Base-by-base conservation (phyloP, 2,113 vertebrate species). In the Turdus rufiventris region DNA sequence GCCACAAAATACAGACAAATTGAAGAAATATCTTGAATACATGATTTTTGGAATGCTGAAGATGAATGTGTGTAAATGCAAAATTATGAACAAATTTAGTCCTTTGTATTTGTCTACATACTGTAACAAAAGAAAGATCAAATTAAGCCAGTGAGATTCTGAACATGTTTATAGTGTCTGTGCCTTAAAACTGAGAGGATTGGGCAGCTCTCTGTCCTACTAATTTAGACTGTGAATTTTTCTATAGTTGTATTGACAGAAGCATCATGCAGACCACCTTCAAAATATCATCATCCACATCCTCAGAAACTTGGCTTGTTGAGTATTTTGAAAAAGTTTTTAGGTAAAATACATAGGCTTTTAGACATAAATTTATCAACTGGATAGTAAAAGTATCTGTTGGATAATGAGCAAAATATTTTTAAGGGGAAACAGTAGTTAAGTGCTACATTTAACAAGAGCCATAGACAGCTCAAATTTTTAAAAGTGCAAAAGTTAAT, bases 1-100 rank as follows among this genome's bases (percentile, higher is more conserved):
- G 73, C 54, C 14, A 23, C 94, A 71, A 85, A 96, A 96, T 82
- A 86, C 38, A 86, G 78, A 79, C 81, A 93, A 83, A 70, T 53
- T 85, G 43, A 91, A 84, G 43, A 91, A 93, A 84, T 78, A 45
- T 28, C 47, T 84, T 82, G 73, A 88, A 81, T 85, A 20, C 24
- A 4, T 78, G 57, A 56, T 89, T 45, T 34, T 65, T 89, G 43
- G 60, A 66, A 38, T 50, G 73, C 65, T 87, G 62, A 79, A 89
- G 56, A 71, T 79, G 84, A 93, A 77, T 24, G 16, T 65, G 60
- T 95, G 15, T 90, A 62, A 82, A 53, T 88, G 71, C 61, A 90
- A 94, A 93, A 72, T 47, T 0, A 67, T 71, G 21, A 76, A 71
- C 28, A 80, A 80, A 67, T 79, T 76, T 83, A 92, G 57, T 65